A percentile compares a stretch with the other conserved stretches of the same genome.
Evolutionary conservation across 2,797 vertebrate genomes (phyloP).

Genomic region (Myotis daubentonii): DNA sequence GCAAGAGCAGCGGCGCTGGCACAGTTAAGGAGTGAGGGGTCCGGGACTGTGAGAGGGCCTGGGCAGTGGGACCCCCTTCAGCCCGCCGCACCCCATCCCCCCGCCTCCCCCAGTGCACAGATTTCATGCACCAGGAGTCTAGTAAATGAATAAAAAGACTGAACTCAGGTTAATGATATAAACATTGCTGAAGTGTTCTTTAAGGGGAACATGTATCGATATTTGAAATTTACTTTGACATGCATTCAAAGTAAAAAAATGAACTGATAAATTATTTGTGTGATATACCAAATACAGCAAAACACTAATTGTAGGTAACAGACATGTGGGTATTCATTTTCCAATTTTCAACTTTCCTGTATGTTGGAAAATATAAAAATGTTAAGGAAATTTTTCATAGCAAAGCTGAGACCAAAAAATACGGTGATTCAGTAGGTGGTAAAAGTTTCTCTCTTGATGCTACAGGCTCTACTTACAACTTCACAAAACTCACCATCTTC

Average conservation of each 20-base stretch:
- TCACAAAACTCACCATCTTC: conserved; percentile 36
- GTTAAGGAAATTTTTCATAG: not conserved
- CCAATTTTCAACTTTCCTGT: conserved; percentile 9
- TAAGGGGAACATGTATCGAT: not conserved
- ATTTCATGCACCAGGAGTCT: too few relatives aligned
- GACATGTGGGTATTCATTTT: not conserved
- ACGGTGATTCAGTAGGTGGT: not conserved
- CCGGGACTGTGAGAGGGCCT: too few relatives aligned
- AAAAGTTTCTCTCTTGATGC: conserved; percentile 27
- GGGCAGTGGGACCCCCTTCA: too few relatives aligned
- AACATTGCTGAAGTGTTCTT: not conserved
- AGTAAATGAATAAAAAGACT: not conserved
- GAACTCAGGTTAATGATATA: not conserved
- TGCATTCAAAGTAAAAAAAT: conserved; percentile 26
- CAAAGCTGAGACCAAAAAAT: not conserved
- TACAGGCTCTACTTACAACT: not conserved
- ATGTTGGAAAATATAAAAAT: not conserved
- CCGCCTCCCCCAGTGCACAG: too few relatives aligned
- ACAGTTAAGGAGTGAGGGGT: too few relatives aligned
- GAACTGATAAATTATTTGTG: not conserved
- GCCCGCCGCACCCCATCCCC: too few relatives aligned
- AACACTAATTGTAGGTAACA: not conserved
- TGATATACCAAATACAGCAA: not conserved
- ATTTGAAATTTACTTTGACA: conserved; percentile 19
- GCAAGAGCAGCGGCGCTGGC: too few relatives aligned